Evolutionary conservation across 2,797 vertebrate genomes (phyloP), one percentile per base, ranked within the genome.

Genomic region (Meriones psammophilus): DNA sequence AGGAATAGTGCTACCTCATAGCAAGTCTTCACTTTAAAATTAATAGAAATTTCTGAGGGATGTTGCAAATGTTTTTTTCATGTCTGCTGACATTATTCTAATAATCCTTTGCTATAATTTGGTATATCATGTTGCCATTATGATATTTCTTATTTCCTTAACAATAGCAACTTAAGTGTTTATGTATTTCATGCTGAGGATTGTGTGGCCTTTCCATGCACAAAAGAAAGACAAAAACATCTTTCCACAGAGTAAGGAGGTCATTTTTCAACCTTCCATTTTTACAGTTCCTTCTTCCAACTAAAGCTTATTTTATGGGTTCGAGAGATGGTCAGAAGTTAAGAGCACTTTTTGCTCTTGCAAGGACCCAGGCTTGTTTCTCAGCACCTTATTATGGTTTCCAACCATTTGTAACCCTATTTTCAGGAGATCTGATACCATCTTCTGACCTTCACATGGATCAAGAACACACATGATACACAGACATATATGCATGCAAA

Each of bases 21-120:
- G 10, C 42, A 60, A 69, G 46, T 69, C 42, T 83, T 94, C 58
- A 36, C 66, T 42, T 94, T 88, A 76, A 91, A 91, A n/a, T 69
- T 77, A 50, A 60, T 77, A 81, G 36, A 89, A 83, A 84, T 66
- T 60, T 24, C 24, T 62, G 28, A 89, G 18, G 69, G n/a, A 56
- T 46, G 36, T 2, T n/a, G 13, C 2, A 77, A 8, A 22, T 92
- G 4, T 91, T 17, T 69, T 69, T 92, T 89, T 58, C 8, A 60
- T 26, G 2, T 18, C 30, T 73, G 36, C 14, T 84, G 73, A 60
- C 60, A 69, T 46, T 20, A 91, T 4, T 85, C 76, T 8, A 85
- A 46, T 50, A 33, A 77, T 80, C 79, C 91, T 28, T 74, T 85
- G 20, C 17, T 15, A 58, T 17, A 18, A 58, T 58, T 58, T 58